These are phyloP conservation scores for Heliothis virescens DNA, from an alignment of 1,140 invertebrate genomes.

Conservation along the genomic window DNA sequence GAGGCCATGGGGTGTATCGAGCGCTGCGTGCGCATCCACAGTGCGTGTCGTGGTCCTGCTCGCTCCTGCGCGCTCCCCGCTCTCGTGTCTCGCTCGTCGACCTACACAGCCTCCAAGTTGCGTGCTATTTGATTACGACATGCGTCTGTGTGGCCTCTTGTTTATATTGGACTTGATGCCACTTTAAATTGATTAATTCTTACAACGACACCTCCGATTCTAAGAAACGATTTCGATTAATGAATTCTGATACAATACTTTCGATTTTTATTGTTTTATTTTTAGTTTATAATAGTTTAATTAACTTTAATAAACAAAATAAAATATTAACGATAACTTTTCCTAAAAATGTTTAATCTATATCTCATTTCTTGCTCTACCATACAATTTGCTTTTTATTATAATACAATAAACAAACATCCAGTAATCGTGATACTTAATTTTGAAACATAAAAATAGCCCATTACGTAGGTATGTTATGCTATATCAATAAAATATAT, in stretches of 20 bases:
- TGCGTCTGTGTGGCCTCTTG: constrained; percentile 80
- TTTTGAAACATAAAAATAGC: too few species aligned
- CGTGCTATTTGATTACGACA: constrained; percentile 80
- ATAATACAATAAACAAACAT: too few species aligned
- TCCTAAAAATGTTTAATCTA: too few species aligned
- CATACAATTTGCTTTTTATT: too few species aligned
- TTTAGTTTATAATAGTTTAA: neutral
- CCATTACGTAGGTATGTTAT: too few species aligned
- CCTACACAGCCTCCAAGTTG: constrained; percentile 74
- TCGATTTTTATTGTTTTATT: constrained; percentile 9
- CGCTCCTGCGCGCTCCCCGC: constrained; percentile 49
- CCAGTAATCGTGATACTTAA: too few species aligned
- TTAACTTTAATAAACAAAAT: too few species aligned
- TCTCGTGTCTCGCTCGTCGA: constrained; percentile 57
- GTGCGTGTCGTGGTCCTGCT: constrained; percentile 69
- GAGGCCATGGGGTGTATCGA: constrained; percentile 69
- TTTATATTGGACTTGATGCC: constrained; percentile 82
- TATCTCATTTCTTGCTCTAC: too few species aligned
- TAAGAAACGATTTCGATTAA: constrained; percentile 47
- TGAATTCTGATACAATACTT: constrained; percentile 5
- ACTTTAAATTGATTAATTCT: constrained; percentile 84
- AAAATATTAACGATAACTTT: too few species aligned
- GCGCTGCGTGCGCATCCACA: constrained; percentile 79
- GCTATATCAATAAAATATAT: too few species aligned
- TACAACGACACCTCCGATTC: constrained; percentile 76